These are phyloP conservation scores for Catagonus wagneri DNA, from an alignment of 2,113 vertebrate species.

Conservation along the genomic window DNA sequence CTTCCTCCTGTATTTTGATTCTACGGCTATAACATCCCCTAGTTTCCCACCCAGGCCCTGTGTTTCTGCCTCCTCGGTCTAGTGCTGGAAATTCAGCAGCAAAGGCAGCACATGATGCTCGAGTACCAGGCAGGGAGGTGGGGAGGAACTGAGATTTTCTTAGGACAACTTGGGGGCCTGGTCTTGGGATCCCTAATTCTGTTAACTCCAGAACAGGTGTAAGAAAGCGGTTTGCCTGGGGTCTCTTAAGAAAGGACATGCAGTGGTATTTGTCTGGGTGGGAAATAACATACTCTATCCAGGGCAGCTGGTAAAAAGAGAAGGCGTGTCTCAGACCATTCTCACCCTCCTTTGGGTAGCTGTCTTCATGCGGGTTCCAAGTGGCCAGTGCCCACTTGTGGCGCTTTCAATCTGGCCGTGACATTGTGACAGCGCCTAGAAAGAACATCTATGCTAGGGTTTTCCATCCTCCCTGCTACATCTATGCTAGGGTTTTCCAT, in stretches of 20 bases:
- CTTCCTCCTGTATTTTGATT: conserved; percentile 46
- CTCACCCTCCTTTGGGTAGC: background rate
- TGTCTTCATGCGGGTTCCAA: background rate
- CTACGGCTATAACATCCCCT: conserved; percentile 52
- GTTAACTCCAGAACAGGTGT: background rate
- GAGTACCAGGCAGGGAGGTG: background rate
- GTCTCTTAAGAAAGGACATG: background rate
- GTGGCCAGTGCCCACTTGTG: background rate
- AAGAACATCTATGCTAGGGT: background rate
- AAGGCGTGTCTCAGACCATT: background rate
- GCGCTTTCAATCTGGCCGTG: background rate
- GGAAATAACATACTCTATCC: background rate
- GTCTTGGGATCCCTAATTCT: background rate
- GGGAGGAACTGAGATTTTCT: background rate
- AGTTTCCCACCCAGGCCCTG: background rate
- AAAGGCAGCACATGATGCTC: background rate
- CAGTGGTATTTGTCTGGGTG: background rate
- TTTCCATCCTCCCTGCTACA: background rate
- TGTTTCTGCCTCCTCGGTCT: background rate
- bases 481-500: background rate
- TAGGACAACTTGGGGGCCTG: background rate
- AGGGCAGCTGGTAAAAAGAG: background rate
- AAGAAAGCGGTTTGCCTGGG: background rate
- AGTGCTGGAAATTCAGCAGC: background rate
- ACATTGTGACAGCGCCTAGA: background rate